Evolutionary conservation across 2,888 invertebrate species (phyloP).

Genomic region (Diarsia mendica): DNA sequence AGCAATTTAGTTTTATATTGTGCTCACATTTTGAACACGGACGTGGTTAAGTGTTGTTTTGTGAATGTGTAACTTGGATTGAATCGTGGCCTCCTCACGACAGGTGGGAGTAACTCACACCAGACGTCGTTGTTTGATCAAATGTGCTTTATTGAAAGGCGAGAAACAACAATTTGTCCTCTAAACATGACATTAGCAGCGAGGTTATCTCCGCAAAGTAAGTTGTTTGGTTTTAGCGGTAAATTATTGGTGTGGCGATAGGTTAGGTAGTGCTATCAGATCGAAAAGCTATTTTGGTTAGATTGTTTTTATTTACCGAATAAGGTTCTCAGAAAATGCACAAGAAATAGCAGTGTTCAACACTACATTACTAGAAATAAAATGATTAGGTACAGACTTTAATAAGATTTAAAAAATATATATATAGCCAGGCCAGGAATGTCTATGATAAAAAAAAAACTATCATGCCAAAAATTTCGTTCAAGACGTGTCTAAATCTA

Average conservation of each 20-base stretch:
- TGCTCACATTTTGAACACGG: conserved; percentile 54
- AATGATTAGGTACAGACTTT: too few relatives aligned
- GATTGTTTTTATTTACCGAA: background rate
- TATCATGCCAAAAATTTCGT: background rate
- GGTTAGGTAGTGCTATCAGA: conserved; percentile 28
- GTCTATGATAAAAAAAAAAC: conserved; percentile 1
- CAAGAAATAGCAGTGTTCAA: background rate
- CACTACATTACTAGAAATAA: background rate
- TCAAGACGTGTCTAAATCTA: background rate
- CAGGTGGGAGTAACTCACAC: conserved; percentile 74
- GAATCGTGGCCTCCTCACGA: conserved; percentile 77
- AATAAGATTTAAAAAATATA: background rate
- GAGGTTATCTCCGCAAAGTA: conserved; percentile 83
- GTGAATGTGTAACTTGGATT: conserved; percentile 65
- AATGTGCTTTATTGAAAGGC: conserved; percentile 82
- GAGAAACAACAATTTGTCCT: conserved; percentile 75
- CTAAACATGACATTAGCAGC: conserved; percentile 85
- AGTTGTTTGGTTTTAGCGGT: conserved; percentile 70
- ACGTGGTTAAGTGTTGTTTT: conserved; percentile 51
- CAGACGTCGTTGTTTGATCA: conserved; percentile 73
- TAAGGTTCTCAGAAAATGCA: background rate
- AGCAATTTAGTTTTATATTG: conserved; percentile 34
- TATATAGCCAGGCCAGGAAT: background rate
- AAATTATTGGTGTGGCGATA: conserved; percentile 14
- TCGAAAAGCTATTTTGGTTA: conserved; percentile 6